A percentile compares a stretch with the other conserved stretches of the same genome.
These are phyloP conservation scores for Alviniconcha marisindica DNA, from an alignment of 1,140 invertebrate genomes.

Conservation along the genomic window DNA sequence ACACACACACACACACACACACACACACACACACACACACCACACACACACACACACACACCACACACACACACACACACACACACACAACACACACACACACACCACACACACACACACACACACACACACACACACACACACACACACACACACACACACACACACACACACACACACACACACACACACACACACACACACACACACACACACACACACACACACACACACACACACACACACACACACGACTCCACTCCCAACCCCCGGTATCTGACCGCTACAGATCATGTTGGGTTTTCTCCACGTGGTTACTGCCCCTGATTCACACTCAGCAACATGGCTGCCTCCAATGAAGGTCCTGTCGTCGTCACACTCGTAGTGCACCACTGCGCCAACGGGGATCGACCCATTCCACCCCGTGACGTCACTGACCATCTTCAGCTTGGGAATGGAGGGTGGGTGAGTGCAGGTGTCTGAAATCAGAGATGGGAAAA, in stretches of 20 bases:
- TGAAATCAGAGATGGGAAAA: not conserved
- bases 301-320: not conserved
- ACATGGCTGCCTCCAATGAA: not conserved
- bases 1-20: not conserved
- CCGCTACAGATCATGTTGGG: not conserved
- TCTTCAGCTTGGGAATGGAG: not conserved
- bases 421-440: not conserved
- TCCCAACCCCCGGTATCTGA: not conserved
- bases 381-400: not conserved
- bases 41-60: no score
- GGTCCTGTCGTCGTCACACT: not conserved
- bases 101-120: no score
- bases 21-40: no score
- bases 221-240: not conserved
- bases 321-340: not conserved
- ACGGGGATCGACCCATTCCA: not conserved
- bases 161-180: not conserved
- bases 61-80: no score
- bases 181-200: no score
- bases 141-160: no score
- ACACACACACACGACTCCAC: no score
- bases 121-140: slow-evolving; percentile 2
- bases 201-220: not conserved
- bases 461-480: not conserved
- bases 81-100: no score